Evolutionary conservation across 2,888 invertebrate genomes (phyloP), one percentile per base, ranked within the genome.

Genomic region (Myopa tessellatipennis): DNA sequence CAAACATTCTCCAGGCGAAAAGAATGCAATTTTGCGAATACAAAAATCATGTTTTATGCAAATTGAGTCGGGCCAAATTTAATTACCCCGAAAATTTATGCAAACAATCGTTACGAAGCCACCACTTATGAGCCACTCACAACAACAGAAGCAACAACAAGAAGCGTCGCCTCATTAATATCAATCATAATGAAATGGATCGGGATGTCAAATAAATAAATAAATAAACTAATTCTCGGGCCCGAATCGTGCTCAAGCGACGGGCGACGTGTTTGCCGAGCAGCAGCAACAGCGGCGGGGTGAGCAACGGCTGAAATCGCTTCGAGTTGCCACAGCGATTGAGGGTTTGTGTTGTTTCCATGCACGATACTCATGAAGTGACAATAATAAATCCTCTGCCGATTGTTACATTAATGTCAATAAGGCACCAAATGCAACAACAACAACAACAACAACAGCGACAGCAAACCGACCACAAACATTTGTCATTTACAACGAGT

Each of bases 371-470:
- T 10, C 36, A 40, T 18, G n/a, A 26, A 52, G n/a, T 69, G 77
- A 79, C 81, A 81, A 82, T 86, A 87, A 87, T 87, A 87, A 87
- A 87, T 87, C 87, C 86, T 83, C 84, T 87, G 86, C 84, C 87
- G 86, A 87, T 87, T 87, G 87, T 83, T 83, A 82, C 82, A 83
- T 83, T 83, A 83, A 84, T 83, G 82, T 81, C 84, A 83, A 83
- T 83, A 82, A 83, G 81, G 38, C 34, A 65, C 83, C 80, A 34
- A 68, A 45, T 16, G n/a, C 16, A 38, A 73, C 50, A 74, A n/a
- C 80, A 72, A 82, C 79, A 81, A 82, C 78, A 84, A 76, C 80
- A 78, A 74, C 36, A 77, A 75, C 71, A 75, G 34, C 61, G 68
- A 68, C 63, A 50, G 36, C 18, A 77, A 74, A 79, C 75, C 78